These are phyloP conservation scores for Pelodiscus sinensis DNA, from an alignment of 2,113 vertebrate species.

Conservation along the genomic window DNA sequence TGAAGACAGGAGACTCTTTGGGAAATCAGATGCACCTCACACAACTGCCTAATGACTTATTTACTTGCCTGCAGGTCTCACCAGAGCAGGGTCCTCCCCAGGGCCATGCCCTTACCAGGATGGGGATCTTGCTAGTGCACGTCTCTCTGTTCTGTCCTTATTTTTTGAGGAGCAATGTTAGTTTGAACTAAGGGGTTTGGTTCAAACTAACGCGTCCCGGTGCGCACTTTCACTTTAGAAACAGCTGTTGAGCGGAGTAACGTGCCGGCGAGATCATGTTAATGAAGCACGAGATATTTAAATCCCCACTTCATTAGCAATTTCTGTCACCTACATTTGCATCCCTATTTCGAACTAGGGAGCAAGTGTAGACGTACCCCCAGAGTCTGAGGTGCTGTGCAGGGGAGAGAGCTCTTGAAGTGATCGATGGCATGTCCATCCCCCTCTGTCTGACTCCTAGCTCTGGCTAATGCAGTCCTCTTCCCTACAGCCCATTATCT, in stretches of 20 bases:
- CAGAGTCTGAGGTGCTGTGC: neutral
- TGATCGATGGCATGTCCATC: neutral
- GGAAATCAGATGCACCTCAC: neutral
- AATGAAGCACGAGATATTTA: no score
- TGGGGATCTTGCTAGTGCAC: neutral
- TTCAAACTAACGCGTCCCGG: no score
- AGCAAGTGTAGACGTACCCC: neutral
- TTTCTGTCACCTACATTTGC: no score
- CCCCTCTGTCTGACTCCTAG: neutral
- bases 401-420: neutral
- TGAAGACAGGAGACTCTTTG: accelerated
- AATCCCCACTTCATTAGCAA: no score
- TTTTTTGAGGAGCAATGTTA: no score
- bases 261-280: no score
- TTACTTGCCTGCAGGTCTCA: neutral
- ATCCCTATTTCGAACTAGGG: no score
- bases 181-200: no score
- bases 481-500: neutral
- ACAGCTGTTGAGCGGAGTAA: no score
- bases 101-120: neutral
- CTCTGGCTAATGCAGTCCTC: neutral
- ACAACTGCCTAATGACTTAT: slow-evolving; percentile 21
- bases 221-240: no score
- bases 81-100: neutral
- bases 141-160: neutral